phyloP scores from a whole-genome alignment of 1,140 invertebrate species.

The Tenebrio molitor region DNA sequence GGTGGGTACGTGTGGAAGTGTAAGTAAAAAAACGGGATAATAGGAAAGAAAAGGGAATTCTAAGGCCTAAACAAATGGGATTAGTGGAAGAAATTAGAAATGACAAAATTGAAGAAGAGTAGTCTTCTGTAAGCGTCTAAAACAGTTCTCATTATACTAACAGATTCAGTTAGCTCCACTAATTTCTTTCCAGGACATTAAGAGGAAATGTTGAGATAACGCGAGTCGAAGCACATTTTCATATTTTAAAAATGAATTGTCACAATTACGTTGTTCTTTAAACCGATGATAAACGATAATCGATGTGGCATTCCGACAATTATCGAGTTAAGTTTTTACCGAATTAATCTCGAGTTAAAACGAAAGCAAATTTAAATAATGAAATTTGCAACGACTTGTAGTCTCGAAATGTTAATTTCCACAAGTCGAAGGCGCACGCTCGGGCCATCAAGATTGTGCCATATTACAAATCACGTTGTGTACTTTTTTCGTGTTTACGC shows the following conservation, averaged over 20 bases:
- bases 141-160: constrained; percentile 1
- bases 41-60: background rate
- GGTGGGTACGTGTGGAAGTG: background rate
- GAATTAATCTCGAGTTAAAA: background rate
- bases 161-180: background rate
- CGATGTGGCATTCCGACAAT: background rate
- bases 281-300: background rate
- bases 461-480: background rate
- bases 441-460: too few relatives aligned
- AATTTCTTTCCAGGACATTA: background rate
- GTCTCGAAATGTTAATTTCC: constrained; percentile 10
- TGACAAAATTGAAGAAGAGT: background rate
- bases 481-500: background rate
- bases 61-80: background rate
- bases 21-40: background rate
- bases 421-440: background rate
- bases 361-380: constrained; percentile 2
- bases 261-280: background rate
- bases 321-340: background rate
- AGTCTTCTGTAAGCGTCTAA: background rate
- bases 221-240: background rate
- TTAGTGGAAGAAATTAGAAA: background rate
- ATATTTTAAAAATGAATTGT: background rate
- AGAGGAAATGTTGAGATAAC: background rate
- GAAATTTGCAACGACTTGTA: background rate